These are phyloP conservation scores for Drosophila atripex DNA, from an alignment of 2,888 invertebrate species.

Conservation along the genomic window DNA sequence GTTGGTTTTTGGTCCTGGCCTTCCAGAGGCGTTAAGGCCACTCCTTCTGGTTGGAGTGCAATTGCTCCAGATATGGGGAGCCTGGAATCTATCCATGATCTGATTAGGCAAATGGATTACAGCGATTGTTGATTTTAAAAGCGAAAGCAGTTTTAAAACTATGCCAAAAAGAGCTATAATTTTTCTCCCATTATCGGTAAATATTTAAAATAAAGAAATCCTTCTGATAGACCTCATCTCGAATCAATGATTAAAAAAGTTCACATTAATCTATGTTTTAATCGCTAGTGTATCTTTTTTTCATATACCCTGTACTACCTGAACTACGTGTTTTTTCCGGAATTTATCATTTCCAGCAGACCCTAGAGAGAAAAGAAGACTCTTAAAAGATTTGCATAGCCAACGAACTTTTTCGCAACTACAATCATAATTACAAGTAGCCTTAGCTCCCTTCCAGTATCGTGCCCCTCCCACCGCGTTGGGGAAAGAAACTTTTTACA, in stretches of 20 bases:
- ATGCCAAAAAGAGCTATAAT: too few relatives aligned
- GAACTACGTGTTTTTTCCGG: neutral
- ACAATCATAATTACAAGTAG: constrained; percentile 64
- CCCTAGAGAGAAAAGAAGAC: neutral
- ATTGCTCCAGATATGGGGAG: neutral
- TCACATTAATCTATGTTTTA: neutral
- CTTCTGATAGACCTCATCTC: neutral
- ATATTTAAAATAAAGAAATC: too few relatives aligned
- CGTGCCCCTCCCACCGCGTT: neutral
- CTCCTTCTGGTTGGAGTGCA: neutral
- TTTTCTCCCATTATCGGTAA: neutral
- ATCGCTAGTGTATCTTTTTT: neutral
- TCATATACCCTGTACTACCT: neutral
- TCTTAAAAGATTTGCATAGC: constrained; percentile 53
- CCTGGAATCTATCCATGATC: neutral
- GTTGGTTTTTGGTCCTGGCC: constrained; percentile 10
- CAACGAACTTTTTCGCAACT: constrained; percentile 46
- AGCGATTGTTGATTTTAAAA: constrained; percentile 5
- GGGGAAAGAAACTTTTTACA: constrained; percentile 67
- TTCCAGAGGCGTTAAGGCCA: constrained; percentile 10
- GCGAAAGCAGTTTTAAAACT: neutral
- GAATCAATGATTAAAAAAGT: neutral
- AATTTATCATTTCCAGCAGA: constrained; percentile 7
- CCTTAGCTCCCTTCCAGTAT: constrained; percentile 30
- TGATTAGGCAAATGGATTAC: constrained; percentile 11